A percentile compares a stretch with the other conserved stretches of the same genome.
Conservation (phyloP, 23 tunicate genomes). For the Oikopleura albicans region DNA sequence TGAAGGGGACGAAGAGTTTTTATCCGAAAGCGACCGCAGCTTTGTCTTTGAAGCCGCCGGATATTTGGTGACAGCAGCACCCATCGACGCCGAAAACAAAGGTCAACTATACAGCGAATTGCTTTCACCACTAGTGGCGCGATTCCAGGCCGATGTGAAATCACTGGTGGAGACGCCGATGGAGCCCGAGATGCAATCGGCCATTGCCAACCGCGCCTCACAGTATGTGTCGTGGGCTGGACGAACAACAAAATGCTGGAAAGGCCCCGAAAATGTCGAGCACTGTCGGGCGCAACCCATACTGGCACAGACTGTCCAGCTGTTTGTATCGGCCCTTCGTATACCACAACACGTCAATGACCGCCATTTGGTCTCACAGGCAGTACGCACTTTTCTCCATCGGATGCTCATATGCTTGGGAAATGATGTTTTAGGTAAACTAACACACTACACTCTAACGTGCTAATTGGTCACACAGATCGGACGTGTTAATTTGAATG, state of each 20-base stretch:
- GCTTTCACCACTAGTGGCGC: background rate
- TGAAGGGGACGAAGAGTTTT: conserved; percentile 13
- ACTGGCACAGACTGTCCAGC: background rate
- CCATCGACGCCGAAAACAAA: background rate
- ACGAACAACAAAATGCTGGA: conserved; percentile 5
- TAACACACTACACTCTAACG: too few relatives aligned
- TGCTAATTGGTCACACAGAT: too few relatives aligned
- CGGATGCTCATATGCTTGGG: conserved; percentile 92
- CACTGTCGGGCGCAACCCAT: background rate
- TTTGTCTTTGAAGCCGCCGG: background rate
- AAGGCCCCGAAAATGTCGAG: background rate
- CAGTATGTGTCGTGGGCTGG: background rate
- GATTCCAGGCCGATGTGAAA: background rate
- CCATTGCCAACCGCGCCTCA: background rate
- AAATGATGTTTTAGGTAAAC: conserved; percentile 37
- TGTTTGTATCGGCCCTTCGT: background rate
- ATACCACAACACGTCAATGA: background rate
- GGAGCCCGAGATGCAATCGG: background rate
- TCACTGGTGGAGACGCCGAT: background rate
- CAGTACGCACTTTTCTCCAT: conserved; percentile 75
- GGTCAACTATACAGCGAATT: background rate
- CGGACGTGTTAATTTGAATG: too few relatives aligned
- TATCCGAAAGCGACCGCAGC: background rate
- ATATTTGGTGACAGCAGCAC: background rate
- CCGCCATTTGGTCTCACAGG: background rate